Evolutionary conservation across 1,140 invertebrate species (phyloP), one percentile per base, ranked within the genome.

Genomic region (Apis florea): DNA sequence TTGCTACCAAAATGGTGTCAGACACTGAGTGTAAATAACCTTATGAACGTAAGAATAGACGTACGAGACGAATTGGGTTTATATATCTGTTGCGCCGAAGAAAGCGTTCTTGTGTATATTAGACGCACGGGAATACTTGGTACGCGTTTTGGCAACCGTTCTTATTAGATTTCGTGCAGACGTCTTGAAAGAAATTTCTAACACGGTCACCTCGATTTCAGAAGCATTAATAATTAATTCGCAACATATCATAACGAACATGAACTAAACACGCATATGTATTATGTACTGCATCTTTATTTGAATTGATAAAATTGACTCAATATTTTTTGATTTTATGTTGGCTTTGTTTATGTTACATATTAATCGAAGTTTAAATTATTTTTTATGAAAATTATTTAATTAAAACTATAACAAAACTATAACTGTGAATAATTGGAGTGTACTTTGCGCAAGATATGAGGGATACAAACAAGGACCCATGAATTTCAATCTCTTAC

Each of bases 21-120:
- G 87, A 80, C 81, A 79, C 78, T n/a, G 82, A 67, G 72, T 89
- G 84, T 84, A 89, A 89, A 88, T 89, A 88, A 88, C 86, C 87
- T 86, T 89, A 86, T 88, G 86, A 82, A 88, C 71, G 84, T 83
- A 88, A 88, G 81, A 88, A 88, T 88, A 88, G 87, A 88, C 49
- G 69, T 88, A 83, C 69, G 61, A 84, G 83, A 83, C 86, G 81
- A 89, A 86, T 88, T 75, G 64, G 71, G 82, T 84, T 88, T 88
- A 78, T 82, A 73, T 83, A 73, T 85, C 69, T 81, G 75, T 51
- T 73, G 74, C 74, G 59, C 59, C 10, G 67, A 73, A 69, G 71
- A 86, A 85, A 79, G 58, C 54, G 66, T 68, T 80, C 63, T 54
- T 68, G 69, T 71, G 40, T 68, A 59, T 77, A 63, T 68, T n/a